Conservation (phyloP, 2,113 vertebrate genomes). For the Clinocottus analis region DNA sequence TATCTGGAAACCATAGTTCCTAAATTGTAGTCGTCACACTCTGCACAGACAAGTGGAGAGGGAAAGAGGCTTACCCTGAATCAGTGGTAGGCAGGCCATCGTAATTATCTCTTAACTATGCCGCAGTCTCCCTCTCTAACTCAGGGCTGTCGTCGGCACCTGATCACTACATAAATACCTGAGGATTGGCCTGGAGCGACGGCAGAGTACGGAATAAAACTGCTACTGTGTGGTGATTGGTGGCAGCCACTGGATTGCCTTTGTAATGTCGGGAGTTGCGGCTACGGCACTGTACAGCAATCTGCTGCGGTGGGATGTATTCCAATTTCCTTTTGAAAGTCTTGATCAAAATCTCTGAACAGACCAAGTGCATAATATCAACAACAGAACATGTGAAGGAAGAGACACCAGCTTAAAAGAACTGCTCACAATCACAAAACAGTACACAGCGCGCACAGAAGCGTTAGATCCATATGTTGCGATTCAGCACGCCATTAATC, state of each 20-base stretch:
- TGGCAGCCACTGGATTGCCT: conserved; percentile 7
- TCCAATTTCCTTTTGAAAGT: not conserved
- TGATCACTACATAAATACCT: conserved; percentile 68
- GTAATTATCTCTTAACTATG: conserved; percentile 58
- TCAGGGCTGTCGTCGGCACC: conserved; percentile 56
- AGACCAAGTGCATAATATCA: not conserved
- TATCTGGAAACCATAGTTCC: conserved; percentile 61
- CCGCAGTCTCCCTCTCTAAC: conserved; percentile 45
- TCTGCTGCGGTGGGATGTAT: conserved; percentile 8
- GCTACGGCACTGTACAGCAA: not conserved
- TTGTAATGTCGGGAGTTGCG: conserved; percentile 29
- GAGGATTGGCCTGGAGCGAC: conserved; percentile 1
- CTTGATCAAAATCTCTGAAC: not conserved
- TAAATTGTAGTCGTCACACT: conserved; percentile 52
- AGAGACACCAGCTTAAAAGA: not conserved
- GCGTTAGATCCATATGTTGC: conserved; percentile 45
- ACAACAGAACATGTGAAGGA: not conserved
- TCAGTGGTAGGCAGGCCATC: conserved; percentile 22
- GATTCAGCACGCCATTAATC: conserved; percentile 69
- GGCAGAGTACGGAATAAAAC: conserved; percentile 30
- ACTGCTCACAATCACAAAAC: conserved; percentile 4
- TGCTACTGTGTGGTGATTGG: conserved; percentile 27
- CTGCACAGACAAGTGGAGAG: conserved; percentile 11
- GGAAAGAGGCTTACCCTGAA: conserved; percentile 37
- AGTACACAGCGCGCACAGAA: conserved; percentile 1